Evolutionary conservation across 1,140 invertebrate genomes (phyloP), one percentile per base, ranked within the genome.

Genomic region (Drosophila pallidifrons): DNA sequence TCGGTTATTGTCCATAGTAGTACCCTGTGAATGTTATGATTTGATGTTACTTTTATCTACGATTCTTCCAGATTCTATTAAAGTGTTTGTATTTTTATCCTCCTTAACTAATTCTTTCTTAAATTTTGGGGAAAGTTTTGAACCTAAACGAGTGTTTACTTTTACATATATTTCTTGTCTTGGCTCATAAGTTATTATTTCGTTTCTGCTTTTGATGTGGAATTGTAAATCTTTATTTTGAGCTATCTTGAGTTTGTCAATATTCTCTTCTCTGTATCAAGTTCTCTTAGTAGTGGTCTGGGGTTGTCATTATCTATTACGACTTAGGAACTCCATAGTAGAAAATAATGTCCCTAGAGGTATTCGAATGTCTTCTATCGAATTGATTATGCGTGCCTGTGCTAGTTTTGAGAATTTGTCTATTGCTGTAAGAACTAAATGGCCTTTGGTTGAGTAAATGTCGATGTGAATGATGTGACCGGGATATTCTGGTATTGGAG

Each of bases 331-430:
- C 69, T 1, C 78, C 75, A 13, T 54, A 74, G 11, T 51, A 59
- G 25, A 82, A 73, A 7, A 82, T 10, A 1, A 77, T 49, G 5
- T 73, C 51, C 4, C 15, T 30, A 8, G 7, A 1, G 35, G 55
- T 15, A 46, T 32, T 60, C 20, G 72, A 4, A 79, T 58, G 20
- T 81, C 63, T 43, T 71, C 46, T 5, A 28, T 63, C 7, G 43
- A 66, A 16, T 68, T 67, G 20, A 77, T 59, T 4, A 52, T 46
- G 54, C 43, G 52, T n/a, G 35, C 57, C 15, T 70, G 4, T 1
- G 63, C 74, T 54, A 59, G 41, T 74, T 77, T 79, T 0, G 70
- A 73, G 46, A 77, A 79, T 54, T 75, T 76, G 8, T 80, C 74
- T 20, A 78, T 58, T 59, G 49, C 51, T 15, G 15, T 15, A 15